Base-by-base conservation (phyloP, 2,888 invertebrate species). In the Agrilus mali region DNA sequence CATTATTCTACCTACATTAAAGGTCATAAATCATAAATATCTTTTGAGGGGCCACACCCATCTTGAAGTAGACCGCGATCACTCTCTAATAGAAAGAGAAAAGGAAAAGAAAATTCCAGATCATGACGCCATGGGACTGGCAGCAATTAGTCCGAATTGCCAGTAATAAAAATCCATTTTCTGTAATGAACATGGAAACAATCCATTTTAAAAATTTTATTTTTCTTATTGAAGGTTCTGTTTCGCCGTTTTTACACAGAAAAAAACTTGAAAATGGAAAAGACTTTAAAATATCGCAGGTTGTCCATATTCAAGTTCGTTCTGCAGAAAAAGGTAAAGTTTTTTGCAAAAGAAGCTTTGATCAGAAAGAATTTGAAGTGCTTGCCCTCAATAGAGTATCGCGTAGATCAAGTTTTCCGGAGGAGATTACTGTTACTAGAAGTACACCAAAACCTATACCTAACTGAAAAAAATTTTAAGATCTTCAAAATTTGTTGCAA, bases 111-210 rank as follows among this genome's bases (percentile, higher is more conserved):
- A 40, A 35, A 2, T 47, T 49, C 48, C 40, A 50, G 46, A 51
- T 51, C 36, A 47, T 50, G 41, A 44, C 47, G 31, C 51, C 51
- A 38, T 45, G 51, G 46, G 50, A 55, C 47, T 54, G 52, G 52
- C 47, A 48, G 42, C 51, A 54, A 40, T 36, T 53, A 34, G 49
- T 54, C 10, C 36, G 40, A 37, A 13, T 22, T 15, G 20, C 22
- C 12, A 22, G 37, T 4, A 16, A 27, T 12, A 36, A 33, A 12
- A 42, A 42, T 14, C 7, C 36, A 36, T 42, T 42, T 27, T 36
- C 36, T 42, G 43, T 43, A 10, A n/a, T 12, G 13, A 17, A 34
- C 14, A 40, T 43, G 40, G 40, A 43, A 33, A 3, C 33, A 6
- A 8, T 17, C 8, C 35, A 43, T 31, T 42, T 42, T 40, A 40